A percentile compares a stretch with the other conserved stretches of the same genome.
Conservation (phyloP, 2,113 vertebrate genomes). For the Seriola quinqueradiata region DNA sequence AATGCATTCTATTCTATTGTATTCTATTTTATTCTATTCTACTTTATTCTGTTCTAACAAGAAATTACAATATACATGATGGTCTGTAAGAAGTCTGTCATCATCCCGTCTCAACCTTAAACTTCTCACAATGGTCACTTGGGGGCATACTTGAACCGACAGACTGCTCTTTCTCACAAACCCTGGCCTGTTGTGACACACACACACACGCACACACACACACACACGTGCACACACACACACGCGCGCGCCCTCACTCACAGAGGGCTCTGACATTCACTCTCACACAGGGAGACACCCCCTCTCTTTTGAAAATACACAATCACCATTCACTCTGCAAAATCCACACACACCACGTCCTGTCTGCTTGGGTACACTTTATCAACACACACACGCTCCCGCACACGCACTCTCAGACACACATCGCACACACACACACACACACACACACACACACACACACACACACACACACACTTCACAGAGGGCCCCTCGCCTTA, state of each 20-base stretch:
- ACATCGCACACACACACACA: background rate
- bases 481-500: conserved; percentile 62
- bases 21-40: too few relatives aligned
- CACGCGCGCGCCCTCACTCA: conserved; percentile 52
- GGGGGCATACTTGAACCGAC: conserved; percentile 82
- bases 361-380: conserved; percentile 77
- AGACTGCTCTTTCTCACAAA: conserved; percentile 54
- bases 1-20: too few relatives aligned
- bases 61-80: background rate
- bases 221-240: conserved; percentile 26
- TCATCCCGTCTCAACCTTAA: conserved; percentile 20
- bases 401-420: conserved; percentile 41
- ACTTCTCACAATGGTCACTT: conserved; percentile 76
- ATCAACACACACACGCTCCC: conserved; percentile 65
- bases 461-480: conserved; percentile 56
- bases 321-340: conserved; percentile 80
- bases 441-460: conserved; percentile 41
- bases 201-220: conserved; percentile 30
- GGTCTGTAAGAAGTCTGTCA: background rate
- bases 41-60: background rate
- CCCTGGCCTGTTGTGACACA: conserved; percentile 51
- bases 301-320: conserved; percentile 76
- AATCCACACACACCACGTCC: conserved; percentile 79
- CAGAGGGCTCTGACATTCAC: conserved; percentile 66
- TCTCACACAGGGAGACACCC: conserved; percentile 67